Conservation (phyloP, 2,797 vertebrate species). For the Denticeps clupeoides region DNA sequence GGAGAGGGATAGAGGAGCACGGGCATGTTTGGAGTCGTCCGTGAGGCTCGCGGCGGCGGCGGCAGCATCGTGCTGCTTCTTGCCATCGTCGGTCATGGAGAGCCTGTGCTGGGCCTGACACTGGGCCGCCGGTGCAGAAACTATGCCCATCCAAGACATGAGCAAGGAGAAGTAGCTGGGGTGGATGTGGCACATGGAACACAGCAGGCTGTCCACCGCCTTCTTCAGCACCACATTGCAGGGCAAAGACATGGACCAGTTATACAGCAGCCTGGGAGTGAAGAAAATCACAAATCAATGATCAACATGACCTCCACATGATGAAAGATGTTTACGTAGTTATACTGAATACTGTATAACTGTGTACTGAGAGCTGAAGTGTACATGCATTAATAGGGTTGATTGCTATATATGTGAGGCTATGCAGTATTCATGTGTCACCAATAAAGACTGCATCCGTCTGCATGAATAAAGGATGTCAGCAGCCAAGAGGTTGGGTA, state of each 20-base stretch:
- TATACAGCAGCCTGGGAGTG: constrained; percentile 74
- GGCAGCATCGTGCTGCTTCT: constrained; percentile 77
- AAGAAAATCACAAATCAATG: not conserved
- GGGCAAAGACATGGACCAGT: constrained; percentile 96
- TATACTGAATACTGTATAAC: not conserved
- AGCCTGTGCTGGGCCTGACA: constrained; percentile 66
- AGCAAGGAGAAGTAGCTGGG: constrained; percentile 95
- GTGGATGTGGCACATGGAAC: constrained; percentile 96
- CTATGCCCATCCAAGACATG: constrained; percentile 97
- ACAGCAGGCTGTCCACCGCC: constrained; percentile 93
- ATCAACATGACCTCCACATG: not conserved
- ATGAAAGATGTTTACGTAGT: too few relatives aligned
- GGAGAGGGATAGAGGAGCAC: constrained; percentile 73
- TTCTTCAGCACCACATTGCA: constrained; percentile 96
- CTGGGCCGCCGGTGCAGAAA: constrained; percentile 68
- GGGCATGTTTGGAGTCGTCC: constrained; percentile 91
- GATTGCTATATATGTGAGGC: not conserved
- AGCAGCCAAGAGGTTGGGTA: not conserved
- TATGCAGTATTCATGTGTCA: constrained; percentile 17
- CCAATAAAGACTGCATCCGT: not conserved
- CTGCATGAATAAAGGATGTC: not conserved
- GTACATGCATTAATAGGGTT: not conserved
- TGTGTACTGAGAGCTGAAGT: not conserved
- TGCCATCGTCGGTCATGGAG: constrained; percentile 93
- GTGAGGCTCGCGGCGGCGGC: constrained; percentile 62